A percentile compares a stretch with the other conserved stretches of the same genome.
These are phyloP conservation scores for Agrypnia vestita DNA, from an alignment of 1,140 invertebrate genomes.

Conservation along the genomic window DNA sequence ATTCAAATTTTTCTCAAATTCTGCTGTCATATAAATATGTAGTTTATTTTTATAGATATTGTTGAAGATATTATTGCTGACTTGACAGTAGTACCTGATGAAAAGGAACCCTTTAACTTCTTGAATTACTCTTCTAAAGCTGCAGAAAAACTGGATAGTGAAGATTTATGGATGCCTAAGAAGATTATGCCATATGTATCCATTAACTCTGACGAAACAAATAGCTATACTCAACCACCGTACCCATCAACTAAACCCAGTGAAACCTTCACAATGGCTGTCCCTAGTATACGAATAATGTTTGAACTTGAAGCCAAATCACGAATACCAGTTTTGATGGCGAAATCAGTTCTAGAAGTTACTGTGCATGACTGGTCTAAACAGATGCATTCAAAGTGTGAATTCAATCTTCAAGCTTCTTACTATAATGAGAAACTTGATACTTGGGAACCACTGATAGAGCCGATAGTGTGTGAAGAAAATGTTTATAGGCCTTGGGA, in stretches of 20 bases:
- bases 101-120: constrained; percentile 69
- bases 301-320: constrained; percentile 75
- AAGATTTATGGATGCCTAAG: constrained; percentile 85
- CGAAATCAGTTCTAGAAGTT: constrained; percentile 74
- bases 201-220: constrained; percentile 63
- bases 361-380: constrained; percentile 80
- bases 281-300: constrained; percentile 74
- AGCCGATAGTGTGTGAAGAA: constrained; percentile 80
- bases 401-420: constrained; percentile 79
- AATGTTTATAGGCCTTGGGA: constrained; percentile 83
- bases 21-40: neutral
- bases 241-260: constrained; percentile 65
- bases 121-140: constrained; percentile 64
- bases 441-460: constrained; percentile 86
- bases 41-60: constrained; percentile 68
- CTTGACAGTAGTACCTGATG: constrained; percentile 70
- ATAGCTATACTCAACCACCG: constrained; percentile 65
- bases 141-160: constrained; percentile 67
- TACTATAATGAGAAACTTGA: constrained; percentile 84
- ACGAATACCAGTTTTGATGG: constrained; percentile 67
- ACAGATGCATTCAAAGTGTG: constrained; percentile 72
- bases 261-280: constrained; percentile 72
- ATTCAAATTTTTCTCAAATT: no score
- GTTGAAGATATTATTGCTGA: constrained; percentile 75
- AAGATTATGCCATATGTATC: constrained; percentile 69